A percentile compares a stretch with the other conserved stretches of the same genome.
phyloP scores from a whole-genome alignment of 2,113 vertebrate species.

The Odontophorus gujanensis region DNA sequence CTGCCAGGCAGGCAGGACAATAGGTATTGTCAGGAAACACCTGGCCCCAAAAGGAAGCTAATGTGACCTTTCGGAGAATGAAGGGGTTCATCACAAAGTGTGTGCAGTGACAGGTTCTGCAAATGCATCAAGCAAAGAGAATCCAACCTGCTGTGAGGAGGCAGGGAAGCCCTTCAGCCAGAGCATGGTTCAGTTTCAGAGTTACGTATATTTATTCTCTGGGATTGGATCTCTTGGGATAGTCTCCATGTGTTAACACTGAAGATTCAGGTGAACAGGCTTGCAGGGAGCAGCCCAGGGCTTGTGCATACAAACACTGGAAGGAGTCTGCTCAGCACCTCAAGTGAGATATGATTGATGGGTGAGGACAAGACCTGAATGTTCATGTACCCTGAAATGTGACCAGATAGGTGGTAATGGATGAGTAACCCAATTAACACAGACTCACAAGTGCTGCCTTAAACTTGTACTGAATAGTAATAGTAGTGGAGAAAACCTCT shows the following conservation, averaged over 20 bases:
- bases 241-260: background rate
- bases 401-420: background rate
- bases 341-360: background rate
- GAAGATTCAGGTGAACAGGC: constrained; percentile 17
- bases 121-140: constrained; percentile 19
- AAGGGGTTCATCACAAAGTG: background rate
- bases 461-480: background rate
- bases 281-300: constrained; percentile 16
- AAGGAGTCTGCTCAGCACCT: constrained; percentile 1
- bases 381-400: constrained; percentile 50
- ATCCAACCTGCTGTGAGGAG: background rate
- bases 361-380: background rate
- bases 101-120: constrained; percentile 39
- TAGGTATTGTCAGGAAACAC: constrained; percentile 81
- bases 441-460: constrained; percentile 23
- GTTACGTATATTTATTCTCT: background rate
- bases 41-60: constrained; percentile 77
- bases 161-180: constrained; percentile 10
- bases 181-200: background rate
- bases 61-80: constrained; percentile 13
- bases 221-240: background rate
- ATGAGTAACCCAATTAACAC: constrained; percentile 54
- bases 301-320: background rate
- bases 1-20: constrained; percentile 34
- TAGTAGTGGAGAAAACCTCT: constrained; percentile 55